Percentiles rank a stretch among this genome's conserved stretches.
phyloP scores from a whole-genome alignment of 1,140 invertebrate genomes.

The Cyrtorhinus lividipennis region DNA sequence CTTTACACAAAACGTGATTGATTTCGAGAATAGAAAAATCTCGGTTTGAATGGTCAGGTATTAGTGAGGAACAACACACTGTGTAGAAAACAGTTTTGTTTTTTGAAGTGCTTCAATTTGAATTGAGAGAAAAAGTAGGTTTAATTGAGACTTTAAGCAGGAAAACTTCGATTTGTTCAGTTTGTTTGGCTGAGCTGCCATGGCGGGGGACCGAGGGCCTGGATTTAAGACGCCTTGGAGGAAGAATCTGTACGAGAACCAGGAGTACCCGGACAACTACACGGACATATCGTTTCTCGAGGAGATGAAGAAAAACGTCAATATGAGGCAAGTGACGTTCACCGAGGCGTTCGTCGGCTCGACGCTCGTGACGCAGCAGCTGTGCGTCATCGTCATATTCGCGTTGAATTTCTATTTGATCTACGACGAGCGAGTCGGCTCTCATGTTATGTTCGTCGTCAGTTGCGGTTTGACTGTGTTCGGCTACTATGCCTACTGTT shows the following conservation, averaged over 20 bases:
- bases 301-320: constrained; percentile 70
- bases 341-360: constrained; percentile 54
- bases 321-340: constrained; percentile 52
- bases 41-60: too few relatives aligned
- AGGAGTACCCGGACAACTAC: constrained; percentile 79
- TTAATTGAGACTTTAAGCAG: too few relatives aligned
- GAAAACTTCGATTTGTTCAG: too few relatives aligned
- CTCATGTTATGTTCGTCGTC: constrained; percentile 42
- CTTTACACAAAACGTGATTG: too few relatives aligned
- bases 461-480: constrained; percentile 38
- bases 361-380: constrained; percentile 52
- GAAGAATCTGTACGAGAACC: constrained; percentile 79
- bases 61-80: too few relatives aligned
- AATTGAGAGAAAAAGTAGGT: too few relatives aligned
- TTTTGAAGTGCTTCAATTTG: too few relatives aligned
- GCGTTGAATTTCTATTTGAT: constrained; percentile 56
- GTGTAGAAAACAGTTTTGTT: too few relatives aligned
- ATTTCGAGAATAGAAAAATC: too few relatives aligned
- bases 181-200: too few relatives aligned
- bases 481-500: constrained; percentile 42
- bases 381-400: constrained; percentile 62
- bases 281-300: constrained; percentile 72
- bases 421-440: constrained; percentile 47
- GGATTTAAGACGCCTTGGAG: constrained; percentile 45
- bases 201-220: too few relatives aligned